Evolutionary conservation across 2,113 vertebrate genomes (phyloP), one percentile per base, ranked within the genome.

Genomic region (Macrotus californicus): DNA sequence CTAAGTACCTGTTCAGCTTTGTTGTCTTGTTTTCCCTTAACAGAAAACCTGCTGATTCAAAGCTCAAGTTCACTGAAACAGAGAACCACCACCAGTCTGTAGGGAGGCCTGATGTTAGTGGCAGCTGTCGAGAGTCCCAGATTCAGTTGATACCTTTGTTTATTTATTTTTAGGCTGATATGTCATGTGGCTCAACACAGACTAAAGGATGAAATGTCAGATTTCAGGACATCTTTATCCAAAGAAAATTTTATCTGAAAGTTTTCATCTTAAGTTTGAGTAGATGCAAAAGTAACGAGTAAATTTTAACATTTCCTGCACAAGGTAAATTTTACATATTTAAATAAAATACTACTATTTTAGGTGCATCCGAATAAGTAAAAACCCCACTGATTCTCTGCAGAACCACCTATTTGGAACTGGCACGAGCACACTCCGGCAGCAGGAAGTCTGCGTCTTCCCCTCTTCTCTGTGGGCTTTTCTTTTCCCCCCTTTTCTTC

Each of bases 181-280:
- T 67, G 29, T 87, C n/a, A 76, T 48, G 43, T 61, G 46, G 76
- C 54, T 90, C 86, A 94, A 91, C 39, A 85, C 1, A 89, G 67
- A 86, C 66, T 91, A 59, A 95, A 82, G 34, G 56, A 92, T 70
- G 36, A 96, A 93, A 90, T 82, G 36, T 69, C 69, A 70, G 52
- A 66, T 92, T 85, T 93, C 59, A 85, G 43, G 94, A 64, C 41
- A 87, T 52, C 31, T 94, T 88, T 85, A 79, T 50, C 70, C 9
- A 70, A 92, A 75, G 36, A 77, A 89, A 95, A 56, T 24, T 92
- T 92, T 87, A 92, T 24, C 11, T 48, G 73, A 87, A 89, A 36
- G 70, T 88, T 91, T 91, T 93, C 43, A 91, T 88, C 21, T 56
- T 94, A 69, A 82, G n/a, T 70, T 93, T 87, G 73, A 90, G 67